A percentile compares a stretch with the other conserved stretches of the same genome.
Conservation (phyloP, 2,113 vertebrate genomes). For the Canis aureus region DNA sequence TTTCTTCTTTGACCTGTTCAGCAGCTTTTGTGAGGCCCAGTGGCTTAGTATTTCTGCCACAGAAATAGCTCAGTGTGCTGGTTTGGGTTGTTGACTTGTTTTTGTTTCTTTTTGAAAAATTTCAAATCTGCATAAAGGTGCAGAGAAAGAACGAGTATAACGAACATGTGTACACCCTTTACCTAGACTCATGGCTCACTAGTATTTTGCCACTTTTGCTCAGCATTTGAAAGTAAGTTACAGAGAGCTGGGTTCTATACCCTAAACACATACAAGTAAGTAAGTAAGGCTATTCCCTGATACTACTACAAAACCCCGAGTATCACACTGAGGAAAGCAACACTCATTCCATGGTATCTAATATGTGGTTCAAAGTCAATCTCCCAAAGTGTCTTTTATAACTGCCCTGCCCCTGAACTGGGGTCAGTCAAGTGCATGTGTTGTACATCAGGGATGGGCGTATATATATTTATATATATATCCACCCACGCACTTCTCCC, state of each 20-base stretch:
- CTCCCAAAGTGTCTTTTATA: not conserved
- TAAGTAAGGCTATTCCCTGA: not conserved
- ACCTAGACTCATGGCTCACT: not conserved
- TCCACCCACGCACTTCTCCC: too few relatives aligned
- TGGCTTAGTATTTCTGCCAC: not conserved
- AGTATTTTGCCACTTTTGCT: not conserved
- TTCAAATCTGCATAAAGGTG: not conserved
- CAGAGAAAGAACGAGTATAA: not conserved
- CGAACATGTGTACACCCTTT: not conserved
- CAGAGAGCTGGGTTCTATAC: too few relatives aligned
- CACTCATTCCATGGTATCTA: not conserved
- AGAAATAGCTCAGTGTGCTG: not conserved
- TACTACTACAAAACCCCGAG: not conserved
- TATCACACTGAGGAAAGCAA: not conserved
- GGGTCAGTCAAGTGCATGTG: not conserved
- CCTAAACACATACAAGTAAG: not conserved
- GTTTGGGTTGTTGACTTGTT: not conserved
- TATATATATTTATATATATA: not conserved
- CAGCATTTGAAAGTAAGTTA: not conserved
- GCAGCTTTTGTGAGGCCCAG: not conserved
- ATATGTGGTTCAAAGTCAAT: not conserved
- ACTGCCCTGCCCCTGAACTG: fast-evolving
- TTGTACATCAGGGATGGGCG: not conserved
- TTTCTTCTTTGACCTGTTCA: not conserved
- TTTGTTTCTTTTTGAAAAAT: not conserved